Evolutionary conservation across 1,140 invertebrate species (phyloP).

Genomic region (Pseudomyrmex dendroicus): DNA sequence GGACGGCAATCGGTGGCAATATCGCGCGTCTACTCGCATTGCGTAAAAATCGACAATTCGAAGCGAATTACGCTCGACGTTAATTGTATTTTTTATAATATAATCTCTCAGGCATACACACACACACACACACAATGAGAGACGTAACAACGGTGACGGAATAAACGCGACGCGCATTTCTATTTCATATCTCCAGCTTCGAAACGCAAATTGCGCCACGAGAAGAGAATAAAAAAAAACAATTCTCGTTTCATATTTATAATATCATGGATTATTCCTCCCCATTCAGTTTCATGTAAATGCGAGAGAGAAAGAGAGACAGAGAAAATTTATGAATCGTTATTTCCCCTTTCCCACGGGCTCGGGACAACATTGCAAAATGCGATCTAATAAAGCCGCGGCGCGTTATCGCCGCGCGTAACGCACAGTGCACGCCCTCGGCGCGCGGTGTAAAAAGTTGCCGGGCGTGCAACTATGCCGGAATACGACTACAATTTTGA

Average conservation of each 20-base stretch:
- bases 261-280: background rate
- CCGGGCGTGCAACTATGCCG: constrained; percentile 18
- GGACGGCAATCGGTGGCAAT: background rate
- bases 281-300: background rate
- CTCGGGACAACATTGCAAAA: background rate
- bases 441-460: constrained; percentile 12
- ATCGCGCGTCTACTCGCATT: background rate
- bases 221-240: background rate
- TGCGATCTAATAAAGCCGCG: constrained; percentile 31
- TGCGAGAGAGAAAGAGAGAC: background rate
- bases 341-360: constrained; percentile 16
- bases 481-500: constrained; percentile 41
- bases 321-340: constrained; percentile 1
- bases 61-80: background rate
- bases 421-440: constrained; percentile 10
- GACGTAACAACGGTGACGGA: too few relatives aligned
- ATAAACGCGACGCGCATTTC: too few relatives aligned
- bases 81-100: background rate
- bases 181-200: background rate
- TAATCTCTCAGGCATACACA: background rate
- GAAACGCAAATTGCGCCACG: background rate
- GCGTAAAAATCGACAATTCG: background rate
- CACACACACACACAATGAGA: too few relatives aligned
- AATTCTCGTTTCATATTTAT: background rate
- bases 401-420: constrained; percentile 39